Evolutionary conservation across 2,888 invertebrate genomes (phyloP).

Genomic region (Trypoxylon attenuatum): DNA sequence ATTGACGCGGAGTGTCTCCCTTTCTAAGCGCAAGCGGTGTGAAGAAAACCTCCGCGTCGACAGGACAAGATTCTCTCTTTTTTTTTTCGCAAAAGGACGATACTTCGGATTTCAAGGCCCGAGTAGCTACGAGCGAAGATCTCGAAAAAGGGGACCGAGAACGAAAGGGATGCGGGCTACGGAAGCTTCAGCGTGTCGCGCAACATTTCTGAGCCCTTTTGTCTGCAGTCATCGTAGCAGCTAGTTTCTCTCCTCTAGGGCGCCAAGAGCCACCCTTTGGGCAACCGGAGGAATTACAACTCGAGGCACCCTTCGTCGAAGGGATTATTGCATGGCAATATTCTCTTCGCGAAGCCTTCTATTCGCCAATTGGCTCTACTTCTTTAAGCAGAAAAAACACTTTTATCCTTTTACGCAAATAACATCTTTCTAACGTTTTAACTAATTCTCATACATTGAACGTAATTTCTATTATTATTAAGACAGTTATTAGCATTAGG

Average conservation of each 20-base stretch:
- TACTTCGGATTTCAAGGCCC: constrained; percentile 24
- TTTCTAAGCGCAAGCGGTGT: background rate
- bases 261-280: constrained; percentile 7
- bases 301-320: background rate
- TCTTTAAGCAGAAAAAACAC: too few relatives aligned
- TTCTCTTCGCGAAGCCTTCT: background rate
- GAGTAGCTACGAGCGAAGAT: constrained; percentile 14
- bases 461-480: too few relatives aligned
- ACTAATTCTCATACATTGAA: too few relatives aligned
- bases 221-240: constrained; percentile 10
- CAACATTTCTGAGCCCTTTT: constrained; percentile 35
- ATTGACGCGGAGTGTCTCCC: too few relatives aligned
- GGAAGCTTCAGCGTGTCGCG: constrained; percentile 13
- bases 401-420: too few relatives aligned
- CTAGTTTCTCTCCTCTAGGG: constrained; percentile 15
- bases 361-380: background rate
- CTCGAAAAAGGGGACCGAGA: constrained; percentile 7
- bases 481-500: too few relatives aligned
- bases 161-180: constrained; percentile 2
- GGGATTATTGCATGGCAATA: background rate
- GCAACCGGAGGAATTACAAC: constrained; percentile 24
- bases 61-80: background rate
- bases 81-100: constrained; percentile 14
- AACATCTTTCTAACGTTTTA: too few relatives aligned
- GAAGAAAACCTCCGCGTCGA: constrained; percentile 9